These are phyloP conservation scores for Phocoena sinus DNA, from an alignment of 2,113 vertebrate species.

Conservation along the genomic window DNA sequence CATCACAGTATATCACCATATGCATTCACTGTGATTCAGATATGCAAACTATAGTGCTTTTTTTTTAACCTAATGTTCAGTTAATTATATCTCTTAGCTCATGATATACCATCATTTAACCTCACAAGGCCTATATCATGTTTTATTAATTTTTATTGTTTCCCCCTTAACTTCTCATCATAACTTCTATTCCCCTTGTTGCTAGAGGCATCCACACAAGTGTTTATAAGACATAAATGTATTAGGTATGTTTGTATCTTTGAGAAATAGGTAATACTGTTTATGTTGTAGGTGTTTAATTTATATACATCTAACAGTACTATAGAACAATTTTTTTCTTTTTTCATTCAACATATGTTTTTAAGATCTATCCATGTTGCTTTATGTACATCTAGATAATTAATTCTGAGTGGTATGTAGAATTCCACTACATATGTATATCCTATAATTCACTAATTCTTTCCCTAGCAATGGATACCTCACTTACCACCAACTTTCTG, in stretches of 20 bases:
- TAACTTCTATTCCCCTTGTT: background rate
- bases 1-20: background rate
- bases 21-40: background rate
- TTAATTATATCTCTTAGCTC: background rate
- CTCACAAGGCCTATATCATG: background rate
- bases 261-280: background rate
- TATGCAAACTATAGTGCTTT: background rate
- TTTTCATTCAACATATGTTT: background rate
- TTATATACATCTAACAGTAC: background rate
- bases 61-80: background rate
- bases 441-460: background rate
- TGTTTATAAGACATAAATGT: background rate
- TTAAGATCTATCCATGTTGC: background rate
- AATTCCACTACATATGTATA: background rate
- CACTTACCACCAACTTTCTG: background rate
- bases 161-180: background rate
- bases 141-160: slow-evolving; percentile 36
- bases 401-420: background rate
- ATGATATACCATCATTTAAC: background rate
- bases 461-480: background rate
- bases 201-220: background rate
- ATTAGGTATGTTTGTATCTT: slow-evolving; percentile 1
- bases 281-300: background rate
- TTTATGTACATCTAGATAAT: background rate
- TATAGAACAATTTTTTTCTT: background rate